A percentile compares a stretch with the other conserved stretches of the same genome.
Evolutionary conservation across 2,888 invertebrate genomes (phyloP).

Genomic region (Lissocephala sabroskyi): DNA sequence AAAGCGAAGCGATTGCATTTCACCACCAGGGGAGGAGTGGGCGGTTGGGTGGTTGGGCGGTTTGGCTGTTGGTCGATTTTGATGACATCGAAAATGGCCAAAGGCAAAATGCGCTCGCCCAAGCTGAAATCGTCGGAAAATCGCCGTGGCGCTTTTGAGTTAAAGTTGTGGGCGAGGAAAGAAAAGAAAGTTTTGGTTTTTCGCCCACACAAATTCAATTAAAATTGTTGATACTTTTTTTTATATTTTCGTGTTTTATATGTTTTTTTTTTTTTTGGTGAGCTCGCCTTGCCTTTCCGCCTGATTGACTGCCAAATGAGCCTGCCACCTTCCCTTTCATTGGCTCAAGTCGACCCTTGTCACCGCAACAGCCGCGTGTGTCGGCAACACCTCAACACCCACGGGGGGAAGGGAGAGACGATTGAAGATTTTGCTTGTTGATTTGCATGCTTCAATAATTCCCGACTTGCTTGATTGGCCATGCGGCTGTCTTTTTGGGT

Average conservation of each 20-base stretch:
- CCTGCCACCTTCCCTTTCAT: not conserved
- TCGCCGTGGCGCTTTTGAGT: not conserved
- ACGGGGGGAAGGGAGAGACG: no score
- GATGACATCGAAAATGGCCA: conserved; percentile 46
- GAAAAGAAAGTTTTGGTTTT: not conserved
- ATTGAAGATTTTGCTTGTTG: no score
- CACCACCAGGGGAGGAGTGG: conserved; percentile 19
- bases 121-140: conserved; percentile 52
- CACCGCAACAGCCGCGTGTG: conserved; percentile 25
- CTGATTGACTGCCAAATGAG: conserved; percentile 24
- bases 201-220: no score
- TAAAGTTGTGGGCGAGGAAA: conserved; percentile 8
- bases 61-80: conserved; percentile 32
- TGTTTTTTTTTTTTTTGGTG: no score
- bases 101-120: conserved; percentile 47
- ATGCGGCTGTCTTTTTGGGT: no score
- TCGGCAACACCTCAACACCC: conserved; percentile 57
- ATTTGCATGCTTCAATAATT: conserved; percentile 57
- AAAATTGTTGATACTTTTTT: no score
- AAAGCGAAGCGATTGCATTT: conserved; percentile 60
- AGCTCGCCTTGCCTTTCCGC: conserved; percentile 17
- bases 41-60: conserved; percentile 1
- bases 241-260: no score
- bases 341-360: conserved; percentile 9
- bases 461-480: no score